Evolutionary conservation across 1,140 invertebrate species (phyloP), one percentile per base, ranked within the genome.

Genomic region (Drosophila rufa): DNA sequence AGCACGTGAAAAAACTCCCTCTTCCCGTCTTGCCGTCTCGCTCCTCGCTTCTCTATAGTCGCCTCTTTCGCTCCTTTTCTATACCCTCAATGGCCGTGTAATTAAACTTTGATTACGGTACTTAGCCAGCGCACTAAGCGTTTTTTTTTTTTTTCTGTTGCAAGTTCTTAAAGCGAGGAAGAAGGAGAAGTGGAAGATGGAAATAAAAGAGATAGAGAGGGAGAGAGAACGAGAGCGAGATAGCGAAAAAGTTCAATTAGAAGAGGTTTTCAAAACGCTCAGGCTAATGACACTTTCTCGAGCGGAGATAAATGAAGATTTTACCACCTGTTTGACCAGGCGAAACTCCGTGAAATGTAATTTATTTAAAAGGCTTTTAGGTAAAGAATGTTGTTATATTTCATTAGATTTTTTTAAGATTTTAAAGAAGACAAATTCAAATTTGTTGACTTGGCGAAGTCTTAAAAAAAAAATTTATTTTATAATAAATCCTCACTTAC

Each of bases 81-180:
- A 58, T 62, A 51, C 51, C 82, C 81, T 84, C 84, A 90, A 84
- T 90, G 85, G 81, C 78, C 78, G 75, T 81, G 85, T 89, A 89
- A 89, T 89, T 89, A 89, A 90, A 89, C 84, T 89, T 90, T 89
- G 84, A 89, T 89, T 89, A 89, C 84, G 84, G 85, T 89, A 89
- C 84, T 89, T 90, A 89, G 80, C 80, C 80, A 84, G 55, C 62
- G 77, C 73, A 81, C 80, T 84, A 84, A 90, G 84, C 75, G 53
- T 25, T 25, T 25, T 25, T 25, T 19, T 66, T 66, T 68, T 68
- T 82, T 56, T 55, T 14, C 12, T 5, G 8, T 3, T 14, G 56
- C 73, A 82, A 79, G 76, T 69, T 79, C 51, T 80, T 12, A 38
- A 55, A 25, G 22, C 36, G n/a, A 17, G 27, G 53, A 36, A 43